phyloP scores from a whole-genome alignment of 2,797 vertebrate genomes.

The Squalus acanthias region DNA sequence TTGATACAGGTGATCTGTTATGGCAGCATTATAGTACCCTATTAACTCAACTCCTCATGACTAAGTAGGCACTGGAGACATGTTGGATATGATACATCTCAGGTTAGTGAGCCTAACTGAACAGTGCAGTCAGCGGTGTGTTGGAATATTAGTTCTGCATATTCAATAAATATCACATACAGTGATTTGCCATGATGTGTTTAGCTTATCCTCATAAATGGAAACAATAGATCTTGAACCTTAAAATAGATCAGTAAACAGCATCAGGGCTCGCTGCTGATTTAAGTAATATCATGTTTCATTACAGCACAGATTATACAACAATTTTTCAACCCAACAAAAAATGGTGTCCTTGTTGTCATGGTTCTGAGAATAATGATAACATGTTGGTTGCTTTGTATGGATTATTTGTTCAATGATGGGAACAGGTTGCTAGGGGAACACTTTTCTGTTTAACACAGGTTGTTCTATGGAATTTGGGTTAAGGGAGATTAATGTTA shows the following conservation, averaged over 20 bases:
- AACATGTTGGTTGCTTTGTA: not conserved
- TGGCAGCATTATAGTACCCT: not conserved
- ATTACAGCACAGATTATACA: not conserved
- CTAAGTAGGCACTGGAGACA: not conserved
- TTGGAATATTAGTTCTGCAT: slow-evolving; percentile 17
- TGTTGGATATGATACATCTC: not conserved
- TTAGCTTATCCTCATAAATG: not conserved
- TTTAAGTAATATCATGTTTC: not conserved
- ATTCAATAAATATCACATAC: not conserved
- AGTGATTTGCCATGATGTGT: slow-evolving; percentile 24
- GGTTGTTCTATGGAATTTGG: not conserved
- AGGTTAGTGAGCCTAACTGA: not conserved
- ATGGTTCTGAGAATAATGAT: not conserved
- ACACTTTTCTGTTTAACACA: not conserved
- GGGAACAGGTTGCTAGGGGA: not conserved
- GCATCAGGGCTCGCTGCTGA: not conserved
- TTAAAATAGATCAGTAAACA: slow-evolving; percentile 19
- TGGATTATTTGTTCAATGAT: not conserved
- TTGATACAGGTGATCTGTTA: slow-evolving; percentile 5
- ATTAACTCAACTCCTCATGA: slow-evolving; percentile 5
- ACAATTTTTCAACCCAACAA: not conserved
- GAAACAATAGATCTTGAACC: not conserved
- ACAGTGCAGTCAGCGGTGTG: not conserved
- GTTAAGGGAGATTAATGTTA: not conserved
- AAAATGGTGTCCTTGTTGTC: not conserved